Evolutionary conservation across 2,797 vertebrate genomes (phyloP), one percentile per base, ranked within the genome.

Genomic region (Acipenser ruthenus): DNA sequence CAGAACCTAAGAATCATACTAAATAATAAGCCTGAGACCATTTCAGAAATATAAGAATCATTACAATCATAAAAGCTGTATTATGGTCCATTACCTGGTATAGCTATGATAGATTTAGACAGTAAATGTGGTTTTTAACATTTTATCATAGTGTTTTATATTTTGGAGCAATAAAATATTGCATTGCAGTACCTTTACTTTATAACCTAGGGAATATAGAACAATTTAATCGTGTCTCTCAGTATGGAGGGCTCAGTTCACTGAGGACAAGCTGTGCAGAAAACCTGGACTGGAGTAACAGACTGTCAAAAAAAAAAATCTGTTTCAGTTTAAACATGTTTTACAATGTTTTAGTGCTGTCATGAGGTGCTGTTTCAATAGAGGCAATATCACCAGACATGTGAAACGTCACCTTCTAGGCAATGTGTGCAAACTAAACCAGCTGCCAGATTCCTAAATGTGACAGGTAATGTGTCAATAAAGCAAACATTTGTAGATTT

Each of bases 211-310:
- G 11, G 55, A 58, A n/a, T 58, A 58, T 58, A 58, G 12, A n/a
- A 13, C n/a, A 58, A 58, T 58, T 58, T 58, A 58, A 58, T 58
- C 55, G 15, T 7, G 11, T 58, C 55, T 58, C 55, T 58, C 55
- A 58, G 7, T 58, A 13, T 11, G 7, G 12, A 58, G 55, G 12
- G 15, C 55, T n/a, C 10, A 1, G 55, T 58, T 58, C 55, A 58
- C 55, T 58, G 55, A 58, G 55, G 55, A 58, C 55, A n/a, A 13
- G 55, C 15, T 6, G 6, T 7, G 12, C 15, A 13, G 12, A 58
- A 58, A 58, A 58, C 7, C 55, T 58, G 55, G 12, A 13, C 10
- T 58, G 55, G 55, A 58, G 12, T 58, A 37, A 37, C 37, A 18
- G 18, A 18, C 18, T 18, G 18, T 18, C 18, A 18, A 1, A 18